A percentile compares a stretch with the other conserved stretches of the same genome.
Evolutionary conservation across 1,140 invertebrate genomes (phyloP).

Genomic region (Dolichoris vasculosae): DNA sequence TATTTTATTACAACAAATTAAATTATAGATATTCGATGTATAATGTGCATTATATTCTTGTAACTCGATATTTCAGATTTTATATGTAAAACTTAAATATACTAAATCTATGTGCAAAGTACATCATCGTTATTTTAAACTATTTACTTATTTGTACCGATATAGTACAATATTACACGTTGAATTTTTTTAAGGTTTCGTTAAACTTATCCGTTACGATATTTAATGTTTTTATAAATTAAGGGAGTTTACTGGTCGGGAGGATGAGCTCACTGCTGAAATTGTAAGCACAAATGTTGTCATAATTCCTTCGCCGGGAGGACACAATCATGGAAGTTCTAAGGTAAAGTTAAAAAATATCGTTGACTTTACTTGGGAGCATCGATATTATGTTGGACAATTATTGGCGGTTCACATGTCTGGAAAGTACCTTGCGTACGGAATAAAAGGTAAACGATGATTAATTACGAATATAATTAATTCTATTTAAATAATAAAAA

Average conservation of each 20-base stretch:
- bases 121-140: not conserved
- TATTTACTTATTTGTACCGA: not conserved
- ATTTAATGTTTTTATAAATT: slow-evolving; percentile 53
- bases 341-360: slow-evolving; percentile 93
- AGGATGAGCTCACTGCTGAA: slow-evolving; percentile 81
- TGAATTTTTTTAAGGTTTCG: not conserved
- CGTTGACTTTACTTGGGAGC: slow-evolving; percentile 95
- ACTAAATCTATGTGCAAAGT: not conserved
- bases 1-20: not conserved
- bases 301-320: slow-evolving; percentile 81
- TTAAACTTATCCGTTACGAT: not conserved
- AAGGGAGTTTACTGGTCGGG: slow-evolving; percentile 82
- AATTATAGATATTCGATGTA: not conserved
- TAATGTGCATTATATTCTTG: not conserved
- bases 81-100: not conserved
- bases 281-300: slow-evolving; percentile 82
- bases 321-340: slow-evolving; percentile 85
- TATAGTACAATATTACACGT: not conserved
- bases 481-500: not conserved
- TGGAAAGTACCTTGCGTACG: slow-evolving; percentile 91
- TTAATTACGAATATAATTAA: not conserved
- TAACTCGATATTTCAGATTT: not conserved
- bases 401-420: slow-evolving; percentile 91
- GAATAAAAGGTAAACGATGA: slow-evolving; percentile 83
- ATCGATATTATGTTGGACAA: slow-evolving; percentile 88